These are phyloP conservation scores for Neomorphus geoffroyi DNA, from an alignment of 2,797 vertebrate genomes.

Conservation along the genomic window DNA sequence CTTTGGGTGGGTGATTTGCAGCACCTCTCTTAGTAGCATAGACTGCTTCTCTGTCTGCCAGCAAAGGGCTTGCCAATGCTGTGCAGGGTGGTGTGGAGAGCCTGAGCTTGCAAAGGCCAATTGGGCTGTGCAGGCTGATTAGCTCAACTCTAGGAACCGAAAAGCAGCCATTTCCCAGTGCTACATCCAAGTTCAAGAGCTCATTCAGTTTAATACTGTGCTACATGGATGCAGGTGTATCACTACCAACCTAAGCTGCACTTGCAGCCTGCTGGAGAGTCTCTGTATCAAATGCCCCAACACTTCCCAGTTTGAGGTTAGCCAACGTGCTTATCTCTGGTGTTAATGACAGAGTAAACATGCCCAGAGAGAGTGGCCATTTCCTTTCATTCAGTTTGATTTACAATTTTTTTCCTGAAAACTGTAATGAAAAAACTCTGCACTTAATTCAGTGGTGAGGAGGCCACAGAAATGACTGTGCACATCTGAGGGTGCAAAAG, in stretches of 20 bases:
- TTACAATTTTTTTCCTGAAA: constrained; percentile 34
- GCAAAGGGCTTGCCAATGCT: background rate
- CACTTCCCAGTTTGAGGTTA: background rate
- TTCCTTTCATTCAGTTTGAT: constrained; percentile 48
- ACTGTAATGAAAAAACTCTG: constrained; percentile 13
- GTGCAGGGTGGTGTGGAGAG: accelerated
- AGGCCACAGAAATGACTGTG: background rate
- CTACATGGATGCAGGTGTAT: background rate
- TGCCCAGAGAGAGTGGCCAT: background rate
- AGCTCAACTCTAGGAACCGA: constrained; percentile 1
- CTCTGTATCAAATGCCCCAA: background rate
- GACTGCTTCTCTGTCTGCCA: background rate
- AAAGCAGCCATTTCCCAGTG: background rate
- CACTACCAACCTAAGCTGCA: accelerated
- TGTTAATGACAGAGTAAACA: background rate
- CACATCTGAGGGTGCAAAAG: background rate
- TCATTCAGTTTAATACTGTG: background rate
- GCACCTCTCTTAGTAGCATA: background rate
- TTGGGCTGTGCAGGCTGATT: background rate
- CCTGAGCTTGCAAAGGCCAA: background rate
- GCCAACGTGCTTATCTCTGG: constrained; percentile 31
- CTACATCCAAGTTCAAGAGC: background rate
- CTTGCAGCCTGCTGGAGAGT: background rate
- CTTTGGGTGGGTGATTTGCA: background rate
- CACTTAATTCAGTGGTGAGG: constrained; percentile 42